Evolutionary conservation across 1,140 invertebrate species (phyloP), one percentile per base, ranked within the genome.

Genomic region (Drosophila biarmipes): DNA sequence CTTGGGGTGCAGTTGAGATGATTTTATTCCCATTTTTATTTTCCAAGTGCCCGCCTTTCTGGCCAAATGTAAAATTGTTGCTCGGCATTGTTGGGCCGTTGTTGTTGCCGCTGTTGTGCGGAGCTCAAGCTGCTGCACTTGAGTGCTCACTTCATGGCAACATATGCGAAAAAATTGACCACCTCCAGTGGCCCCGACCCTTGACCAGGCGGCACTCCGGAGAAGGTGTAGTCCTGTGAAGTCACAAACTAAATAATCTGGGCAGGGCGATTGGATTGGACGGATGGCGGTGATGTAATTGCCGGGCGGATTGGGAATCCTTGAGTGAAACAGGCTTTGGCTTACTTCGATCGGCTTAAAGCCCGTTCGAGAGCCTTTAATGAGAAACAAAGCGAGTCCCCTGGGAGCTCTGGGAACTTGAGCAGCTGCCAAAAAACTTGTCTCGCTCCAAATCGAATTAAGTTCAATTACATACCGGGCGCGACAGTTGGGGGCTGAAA

Each of bases 361-460:
- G 51, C 10, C 43, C 38, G 5, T 49, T 51, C 35, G 24, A 17
- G 43, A n/a, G 19, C 40, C 37, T 61, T 80, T 46, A 66, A 62
- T 66, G 66, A 56, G 48, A 54, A 24, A 68, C 62, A 68, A 53
- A 40, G 21, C 27, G 19, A 35, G 31, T 46, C 56, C 46, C 64
- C 35, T 17, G 53, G 73, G 46, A 54, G 61, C 75, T 82, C 84
- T 87, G 84, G 53, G 84, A 87, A 80, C 59, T 77, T 63, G 63
- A 63, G 67, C 84, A 87, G 79, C 84, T 87, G 84, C 51, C 75
- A 71, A 87, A 82, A 87, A 89, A 89, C 80, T 77, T 89, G 76
- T 82, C 84, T 80, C 85, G 79, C 56, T 80, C 73, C 78, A 84
- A 87, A 84, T 89, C 84, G 84, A 87, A 89, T 89, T 87, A 87